These are phyloP conservation scores for Pomatostomus ruficeps DNA, from an alignment of 2,113 vertebrate species.

Conservation along the genomic window DNA sequence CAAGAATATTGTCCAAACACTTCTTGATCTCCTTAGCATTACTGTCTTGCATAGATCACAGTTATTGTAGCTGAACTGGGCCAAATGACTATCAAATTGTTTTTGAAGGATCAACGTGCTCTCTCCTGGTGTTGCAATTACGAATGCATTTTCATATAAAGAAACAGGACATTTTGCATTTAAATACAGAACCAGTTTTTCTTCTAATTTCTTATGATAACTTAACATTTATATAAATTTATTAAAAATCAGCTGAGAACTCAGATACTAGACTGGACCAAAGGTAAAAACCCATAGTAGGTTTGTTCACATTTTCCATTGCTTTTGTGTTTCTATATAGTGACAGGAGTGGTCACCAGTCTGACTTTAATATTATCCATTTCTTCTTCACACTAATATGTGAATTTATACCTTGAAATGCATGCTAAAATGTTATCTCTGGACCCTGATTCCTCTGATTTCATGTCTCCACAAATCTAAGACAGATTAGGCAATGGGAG, in stretches of 20 bases:
- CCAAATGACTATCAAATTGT: constrained; percentile 1
- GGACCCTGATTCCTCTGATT: too few relatives aligned
- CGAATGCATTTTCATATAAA: not conserved
- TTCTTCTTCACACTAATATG: not conserved
- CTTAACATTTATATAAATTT: not conserved
- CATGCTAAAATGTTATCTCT: not conserved
- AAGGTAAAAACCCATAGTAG: not conserved
- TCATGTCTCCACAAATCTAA: not conserved
- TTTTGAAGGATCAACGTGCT: constrained; percentile 33
- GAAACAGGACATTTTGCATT: not conserved
- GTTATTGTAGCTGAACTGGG: not conserved
- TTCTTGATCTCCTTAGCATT: not conserved
- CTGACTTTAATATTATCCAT: not conserved
- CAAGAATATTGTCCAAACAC: not conserved
- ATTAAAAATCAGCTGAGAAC: not conserved
- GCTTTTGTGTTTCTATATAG: not conserved
- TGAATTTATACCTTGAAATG: not conserved
- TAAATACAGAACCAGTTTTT: not conserved
- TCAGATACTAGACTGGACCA: not conserved
- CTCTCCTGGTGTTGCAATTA: constrained; percentile 22
- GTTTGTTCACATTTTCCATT: not conserved
- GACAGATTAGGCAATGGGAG: not conserved
- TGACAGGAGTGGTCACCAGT: not conserved
- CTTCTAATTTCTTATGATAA: not conserved
- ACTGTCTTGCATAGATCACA: not conserved